phyloP scores from a whole-genome alignment of 2,888 invertebrate genomes.

The Euplagia quadripunctaria region DNA sequence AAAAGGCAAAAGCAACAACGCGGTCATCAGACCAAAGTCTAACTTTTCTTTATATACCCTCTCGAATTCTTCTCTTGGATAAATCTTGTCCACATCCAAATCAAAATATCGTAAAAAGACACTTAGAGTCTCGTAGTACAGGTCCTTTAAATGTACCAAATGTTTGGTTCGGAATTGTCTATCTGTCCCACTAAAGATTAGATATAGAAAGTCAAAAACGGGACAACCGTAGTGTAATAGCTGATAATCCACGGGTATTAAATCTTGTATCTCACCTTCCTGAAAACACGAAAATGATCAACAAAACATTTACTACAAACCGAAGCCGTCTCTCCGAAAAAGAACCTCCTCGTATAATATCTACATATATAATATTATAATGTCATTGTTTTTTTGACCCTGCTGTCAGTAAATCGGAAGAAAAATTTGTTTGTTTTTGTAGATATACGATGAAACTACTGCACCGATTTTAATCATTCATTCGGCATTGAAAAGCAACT shows the following conservation, averaged over 20 bases:
- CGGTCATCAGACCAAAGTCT: conserved; percentile 59
- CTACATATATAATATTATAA: too few species aligned
- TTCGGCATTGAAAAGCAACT: too few species aligned
- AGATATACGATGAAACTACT: too few species aligned
- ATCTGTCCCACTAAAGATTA: conserved; percentile 62
- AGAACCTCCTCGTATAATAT: too few species aligned
- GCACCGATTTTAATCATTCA: too few species aligned
- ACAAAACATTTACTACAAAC: neutral
- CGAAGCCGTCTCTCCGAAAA: neutral
- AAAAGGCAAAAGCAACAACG: conserved; percentile 52
- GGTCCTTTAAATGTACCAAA: conserved; percentile 56
- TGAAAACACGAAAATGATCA: conserved; percentile 41
- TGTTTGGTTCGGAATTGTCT: conserved; percentile 62
- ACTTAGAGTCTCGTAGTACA: conserved; percentile 59
- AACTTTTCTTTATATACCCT: conserved; percentile 54
- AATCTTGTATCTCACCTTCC: conserved; percentile 58
- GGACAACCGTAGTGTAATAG: conserved; percentile 61
- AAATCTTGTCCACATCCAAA: conserved; percentile 57
- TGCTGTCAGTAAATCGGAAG: too few species aligned
- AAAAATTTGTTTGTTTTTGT: too few species aligned
- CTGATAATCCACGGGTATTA: conserved; percentile 67
- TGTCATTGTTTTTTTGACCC: too few species aligned
- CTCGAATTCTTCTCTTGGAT: conserved; percentile 60
- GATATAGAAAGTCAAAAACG: conserved; percentile 62
- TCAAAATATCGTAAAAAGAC: conserved; percentile 60